Evolutionary conservation across 30 jellyfish, hydroid and myxozoan species (phyloP), one percentile per base, ranked within the genome.

Genomic region (Rhopilema esculentum): DNA sequence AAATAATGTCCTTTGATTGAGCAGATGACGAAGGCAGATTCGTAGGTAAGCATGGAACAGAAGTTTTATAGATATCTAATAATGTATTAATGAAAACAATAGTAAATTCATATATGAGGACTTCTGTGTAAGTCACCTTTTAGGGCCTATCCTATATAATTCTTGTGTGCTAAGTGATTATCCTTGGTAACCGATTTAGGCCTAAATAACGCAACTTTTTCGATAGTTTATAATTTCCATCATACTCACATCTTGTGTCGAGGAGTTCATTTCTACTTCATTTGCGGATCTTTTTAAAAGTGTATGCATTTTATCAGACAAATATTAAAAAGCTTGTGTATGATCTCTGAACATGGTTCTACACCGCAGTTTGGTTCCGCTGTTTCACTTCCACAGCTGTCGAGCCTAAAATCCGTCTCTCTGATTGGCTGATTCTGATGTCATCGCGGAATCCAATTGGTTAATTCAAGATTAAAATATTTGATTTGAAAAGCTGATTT

Each of bases 181-280:
- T 40, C 57, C 57, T 40, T 40, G 57, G 57, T 12, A 40, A 40
- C 57, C 57, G 57, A 2, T 40, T 6, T 2, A 40, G 57, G 57
- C 57, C 57, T 40, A 40, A 40, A 40, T 40, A 40, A 6, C 6
- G 9, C 57, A 40, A 40, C 6, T 2, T 40, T 2, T 40, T 40
- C 57, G 12, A 6, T 40, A 40, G 9, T 40, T 6, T 2, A 40
- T 2, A 40, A 40, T 40, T 12, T 12, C 57, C 6, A 40, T 6
- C 57, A 40, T 29, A 73, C 84, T 23, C 51, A 73, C 84, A 73
- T 73, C 28, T 31, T 32, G 48, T 12, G 40, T 31, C 19, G 84
- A 73, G 25, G 69, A 16, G 8, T 19, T 73, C 71, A 31, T 73
- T 20, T 64, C 69, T 50, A 68, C 32, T 12, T 73, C 66, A 49